phyloP scores from a whole-genome alignment of 35 echinoderm and acorn worm species.

The Ptychodera flava region DNA sequence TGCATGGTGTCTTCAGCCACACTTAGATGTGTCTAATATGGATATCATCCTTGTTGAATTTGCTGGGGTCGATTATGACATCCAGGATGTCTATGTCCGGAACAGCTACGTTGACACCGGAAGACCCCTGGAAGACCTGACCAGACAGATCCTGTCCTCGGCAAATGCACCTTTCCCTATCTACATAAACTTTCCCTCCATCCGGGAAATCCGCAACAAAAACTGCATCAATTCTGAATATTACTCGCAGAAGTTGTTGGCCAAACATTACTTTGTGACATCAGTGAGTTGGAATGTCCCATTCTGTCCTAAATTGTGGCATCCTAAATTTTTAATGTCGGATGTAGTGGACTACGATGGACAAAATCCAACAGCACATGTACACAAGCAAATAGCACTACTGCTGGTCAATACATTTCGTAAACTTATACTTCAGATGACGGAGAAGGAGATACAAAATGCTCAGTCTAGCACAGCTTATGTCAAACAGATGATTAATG shows the following conservation, averaged over 20 bases:
- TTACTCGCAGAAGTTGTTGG: conserved; percentile 45
- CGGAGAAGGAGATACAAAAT: conserved; percentile 36
- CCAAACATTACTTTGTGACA: conserved; percentile 61
- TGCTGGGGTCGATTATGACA: conserved; percentile 54
- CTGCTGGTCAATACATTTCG: conserved; percentile 59
- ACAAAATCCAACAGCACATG: conserved; percentile 17
- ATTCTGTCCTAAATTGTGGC: conserved; percentile 55
- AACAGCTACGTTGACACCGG: conserved; percentile 35
- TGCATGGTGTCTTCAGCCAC: conserved; percentile 58
- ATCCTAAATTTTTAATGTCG: conserved; percentile 39
- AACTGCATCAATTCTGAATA: conserved; percentile 83
- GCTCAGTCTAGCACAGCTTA: conserved; percentile 36
- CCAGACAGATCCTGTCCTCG: conserved; percentile 26
- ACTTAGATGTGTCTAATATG: conserved; percentile 58
- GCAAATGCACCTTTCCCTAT: conserved; percentile 53
- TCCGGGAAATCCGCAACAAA: conserved; percentile 48
- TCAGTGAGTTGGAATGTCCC: conserved; percentile 69
- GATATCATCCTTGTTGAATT: conserved; percentile 72
- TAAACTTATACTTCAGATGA: conserved; percentile 31
- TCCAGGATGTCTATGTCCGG: conserved; percentile 23
- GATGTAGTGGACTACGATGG: conserved; percentile 46
- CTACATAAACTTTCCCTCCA: conserved; percentile 65
- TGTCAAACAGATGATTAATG: conserved; percentile 37
- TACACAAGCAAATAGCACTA: conserved; percentile 60
- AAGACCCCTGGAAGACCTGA: conserved; percentile 59